These are phyloP conservation scores for Eunapius fragilis DNA, from an alignment of 37 sponge, comb jelly and placozoan species.

Conservation along the genomic window DNA sequence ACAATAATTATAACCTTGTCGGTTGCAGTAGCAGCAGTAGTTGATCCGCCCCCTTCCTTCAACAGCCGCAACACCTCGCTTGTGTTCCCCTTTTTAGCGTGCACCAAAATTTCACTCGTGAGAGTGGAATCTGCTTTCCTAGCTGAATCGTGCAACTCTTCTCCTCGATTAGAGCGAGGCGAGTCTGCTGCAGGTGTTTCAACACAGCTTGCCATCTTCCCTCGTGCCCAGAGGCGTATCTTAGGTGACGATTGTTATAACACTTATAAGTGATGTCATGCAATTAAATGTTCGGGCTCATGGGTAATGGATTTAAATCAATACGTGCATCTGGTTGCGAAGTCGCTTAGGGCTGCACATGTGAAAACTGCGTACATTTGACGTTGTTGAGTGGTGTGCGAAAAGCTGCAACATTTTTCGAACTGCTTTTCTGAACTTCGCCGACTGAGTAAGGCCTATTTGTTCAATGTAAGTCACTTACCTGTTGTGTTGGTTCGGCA, in stretches of 20 bases:
- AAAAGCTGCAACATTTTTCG: too few relatives aligned
- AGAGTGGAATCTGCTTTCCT: slow-evolving; percentile 33
- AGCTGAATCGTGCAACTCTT: slow-evolving; percentile 17
- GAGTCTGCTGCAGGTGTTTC: neutral
- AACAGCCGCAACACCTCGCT: slow-evolving; percentile 17
- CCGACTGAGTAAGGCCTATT: neutral
- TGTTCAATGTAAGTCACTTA: too few relatives aligned
- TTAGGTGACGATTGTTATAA: neutral
- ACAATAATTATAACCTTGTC: neutral
- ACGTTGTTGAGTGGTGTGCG: too few relatives aligned
- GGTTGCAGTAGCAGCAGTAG: neutral
- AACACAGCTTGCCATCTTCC: neutral
- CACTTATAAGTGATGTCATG: too few relatives aligned
- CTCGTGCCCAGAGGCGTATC: neutral
- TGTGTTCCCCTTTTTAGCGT: slow-evolving; percentile 47
- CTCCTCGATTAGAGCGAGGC: neutral
- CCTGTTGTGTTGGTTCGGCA: too few relatives aligned
- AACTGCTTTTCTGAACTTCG: neutral
- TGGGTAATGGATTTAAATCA: too few relatives aligned
- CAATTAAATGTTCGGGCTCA: too few relatives aligned
- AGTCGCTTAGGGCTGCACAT: too few relatives aligned
- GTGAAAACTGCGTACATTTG: too few relatives aligned
- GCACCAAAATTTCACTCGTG: slow-evolving; percentile 33
- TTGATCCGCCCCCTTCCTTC: slow-evolving; percentile 1
- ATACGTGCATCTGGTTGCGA: too few relatives aligned